Percentiles rank a stretch among this genome's conserved stretches.
Evolutionary conservation across 2,888 invertebrate genomes (phyloP).

Genomic region (Caenorhabditis macrosperma): DNA sequence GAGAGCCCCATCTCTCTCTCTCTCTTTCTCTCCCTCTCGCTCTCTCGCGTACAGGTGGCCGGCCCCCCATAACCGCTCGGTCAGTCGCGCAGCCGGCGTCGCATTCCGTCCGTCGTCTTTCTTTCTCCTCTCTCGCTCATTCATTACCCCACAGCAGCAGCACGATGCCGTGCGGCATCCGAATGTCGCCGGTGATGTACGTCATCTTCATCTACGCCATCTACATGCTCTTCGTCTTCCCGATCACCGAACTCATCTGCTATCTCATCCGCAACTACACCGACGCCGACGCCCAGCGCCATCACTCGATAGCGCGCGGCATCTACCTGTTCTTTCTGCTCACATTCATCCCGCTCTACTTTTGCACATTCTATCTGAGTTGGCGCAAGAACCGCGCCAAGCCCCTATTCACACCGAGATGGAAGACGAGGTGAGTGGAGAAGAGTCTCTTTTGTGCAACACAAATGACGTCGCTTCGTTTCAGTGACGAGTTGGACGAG

Average conservation of each 20-base stretch:
- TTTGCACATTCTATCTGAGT: not conserved
- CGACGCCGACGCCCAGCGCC: not conserved
- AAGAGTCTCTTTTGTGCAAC: too few relatives aligned
- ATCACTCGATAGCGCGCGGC: not conserved
- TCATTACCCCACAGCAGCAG: not conserved
- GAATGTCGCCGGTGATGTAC: constrained; percentile 18
- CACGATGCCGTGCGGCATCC: constrained; percentile 17
- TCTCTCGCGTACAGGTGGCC: not conserved
- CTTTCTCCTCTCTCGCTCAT: not conserved
- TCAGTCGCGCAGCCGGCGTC: not conserved
- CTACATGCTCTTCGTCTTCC: constrained; percentile 22
- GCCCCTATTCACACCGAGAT: constrained; percentile 33
- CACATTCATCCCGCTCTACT: constrained; percentile 12
- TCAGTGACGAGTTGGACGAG: constrained; percentile 21
- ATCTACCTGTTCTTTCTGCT: not conserved
- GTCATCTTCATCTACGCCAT: constrained; percentile 5
- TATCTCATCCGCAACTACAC: not conserved
- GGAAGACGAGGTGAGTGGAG: constrained; percentile 11
- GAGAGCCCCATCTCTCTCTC: not conserved
- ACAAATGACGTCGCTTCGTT: not conserved
- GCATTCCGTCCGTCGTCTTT: not conserved
- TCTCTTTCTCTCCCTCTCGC: not conserved
- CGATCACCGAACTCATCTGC: constrained; percentile 12
- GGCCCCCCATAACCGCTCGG: constrained; percentile 1
- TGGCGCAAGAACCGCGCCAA: constrained; percentile 19